Percentiles rank a stretch among this genome's conserved stretches.
Conservation (phyloP, 2,888 invertebrate genomes). For the Neoaliturus tenellus region DNA sequence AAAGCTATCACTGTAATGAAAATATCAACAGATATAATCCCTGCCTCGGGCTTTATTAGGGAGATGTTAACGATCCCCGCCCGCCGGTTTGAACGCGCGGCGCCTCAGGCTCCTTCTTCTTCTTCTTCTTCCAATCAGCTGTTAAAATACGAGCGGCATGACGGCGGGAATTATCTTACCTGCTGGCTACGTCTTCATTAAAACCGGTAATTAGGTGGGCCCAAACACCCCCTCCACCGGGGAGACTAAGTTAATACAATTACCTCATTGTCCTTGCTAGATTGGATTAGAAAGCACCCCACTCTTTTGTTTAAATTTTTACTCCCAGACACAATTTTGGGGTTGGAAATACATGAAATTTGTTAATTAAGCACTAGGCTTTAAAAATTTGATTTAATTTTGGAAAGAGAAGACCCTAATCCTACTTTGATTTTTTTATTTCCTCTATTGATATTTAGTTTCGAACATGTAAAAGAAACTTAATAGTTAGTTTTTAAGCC, state of each 20-base stretch:
- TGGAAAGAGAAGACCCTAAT: too few relatives aligned
- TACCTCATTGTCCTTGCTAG: constrained; percentile 14
- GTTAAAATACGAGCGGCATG: constrained; percentile 45
- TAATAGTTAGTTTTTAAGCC: too few relatives aligned
- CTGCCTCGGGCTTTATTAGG: neutral
- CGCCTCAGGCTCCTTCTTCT: neutral
- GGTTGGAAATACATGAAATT: too few relatives aligned
- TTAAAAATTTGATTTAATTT: too few relatives aligned
- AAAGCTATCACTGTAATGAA: neutral
- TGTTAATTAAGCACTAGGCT: too few relatives aligned
- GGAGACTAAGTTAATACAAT: neutral
- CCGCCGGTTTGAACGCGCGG: neutral
- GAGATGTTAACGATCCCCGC: neutral
- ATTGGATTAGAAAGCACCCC: constrained; percentile 27
- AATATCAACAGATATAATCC: neutral
- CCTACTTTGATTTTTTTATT: too few relatives aligned
- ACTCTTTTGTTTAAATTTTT: neutral
- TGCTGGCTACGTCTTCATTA: constrained; percentile 50
- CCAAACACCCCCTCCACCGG: neutral
- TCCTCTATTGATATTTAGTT: too few relatives aligned
- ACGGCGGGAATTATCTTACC: constrained; percentile 39
- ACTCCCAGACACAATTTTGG: neutral
- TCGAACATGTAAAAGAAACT: too few relatives aligned
- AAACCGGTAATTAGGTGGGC: constrained; percentile 32
- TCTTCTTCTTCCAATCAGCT: constrained; percentile 29